Evolutionary conservation across 2,888 invertebrate genomes (phyloP), one percentile per base, ranked within the genome.

Genomic region (Dasysyrphus albostriatus): DNA sequence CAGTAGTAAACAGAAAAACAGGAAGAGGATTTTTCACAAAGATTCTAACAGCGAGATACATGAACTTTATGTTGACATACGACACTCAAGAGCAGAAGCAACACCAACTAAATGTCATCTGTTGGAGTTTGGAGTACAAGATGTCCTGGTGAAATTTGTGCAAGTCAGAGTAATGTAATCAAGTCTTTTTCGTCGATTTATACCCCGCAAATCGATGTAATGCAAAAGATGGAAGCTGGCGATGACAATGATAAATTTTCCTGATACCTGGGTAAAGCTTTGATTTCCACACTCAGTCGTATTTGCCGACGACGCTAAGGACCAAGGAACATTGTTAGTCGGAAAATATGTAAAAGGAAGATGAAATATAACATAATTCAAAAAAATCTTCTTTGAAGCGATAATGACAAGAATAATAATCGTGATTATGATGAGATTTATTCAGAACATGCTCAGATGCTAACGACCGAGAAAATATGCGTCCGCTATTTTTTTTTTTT

Each of bases 201-300:
- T 81, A 77, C 69, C 67, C 51, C 32, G 59, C 24, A 76, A 84
- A 80, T 84, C 73, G 81, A 76, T 79, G 44, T 67, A 34, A 39
- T 39, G 70, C 37, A 51, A 65, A 51, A 32, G 16, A 47, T 49
- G n/a, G 16, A 47, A 16, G 32, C 16, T 16, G 12, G 34, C 14
- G 56, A 54, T 79, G 82, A 69, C 77, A 61, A 73, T 79, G 74
- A 83, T 69, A 74, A 74, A 83, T 78, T 63, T 79, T 19, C 56
- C 39, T 54, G 58, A 77, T 39, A 44, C 19, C 39, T 65, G 14
- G 24, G 24, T 29, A 56, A 49, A 9, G 24, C 69, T 69, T 51
- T 69, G 69, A 69, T 69, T 69, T 54, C 24, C 24, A 37, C 9
- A 42, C 5, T 47, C 29, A 39, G 5, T n/a, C 34, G 0, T 7